Base-by-base conservation (phyloP, 2,797 vertebrate genomes). In the Poeciliopsis infans region DNA sequence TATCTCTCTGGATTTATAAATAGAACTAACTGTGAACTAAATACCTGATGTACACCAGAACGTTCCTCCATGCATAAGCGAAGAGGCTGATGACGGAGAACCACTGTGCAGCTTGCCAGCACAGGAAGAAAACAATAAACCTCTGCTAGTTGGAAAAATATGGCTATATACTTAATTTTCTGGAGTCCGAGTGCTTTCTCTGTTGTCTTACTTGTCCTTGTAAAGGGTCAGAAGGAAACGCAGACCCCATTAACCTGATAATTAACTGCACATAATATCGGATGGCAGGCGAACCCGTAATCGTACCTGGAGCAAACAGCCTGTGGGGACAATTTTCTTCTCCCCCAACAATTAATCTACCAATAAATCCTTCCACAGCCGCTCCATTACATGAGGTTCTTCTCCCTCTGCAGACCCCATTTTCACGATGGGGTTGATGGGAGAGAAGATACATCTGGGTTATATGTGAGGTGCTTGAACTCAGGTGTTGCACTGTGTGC, bases 401-500 rank as follows among this genome's bases (percentile, higher is more conserved):
- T 86, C 81, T 77, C 79, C 84, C 83, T 76, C 83, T 72, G 72
- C 79, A 84, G 46, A 83, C 85, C 84, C 76, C 84, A 12, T 16
- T 80, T 84, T 79, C 77, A 61, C 81, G 87, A 91, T 75, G 72
- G 89, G 88, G 86, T 89, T 71, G 81, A 77, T 80, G 87, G 89
- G 85, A 91, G 88, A 90, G 88, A 83, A 88, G 85, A 80, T 87
- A 79, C 71, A 79, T 85, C 89, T 87, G 87, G 91, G 85, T 87
- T 91, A 90, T 92, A 92, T 89, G 92, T 92, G 92, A 77, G 88
- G 81, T n/a, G 85, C 94, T 94, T 94, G 91, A 94, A 94, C 91
- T 93, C 69, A 90, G 86, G 90, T 90, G 90, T 94, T 92, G 79
- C 90, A 87, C 71, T 91, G 84, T 85, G 80, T 89, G 82, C 75